Conservation (phyloP, 2,797 vertebrate genomes). For the Falco cherrug region DNA sequence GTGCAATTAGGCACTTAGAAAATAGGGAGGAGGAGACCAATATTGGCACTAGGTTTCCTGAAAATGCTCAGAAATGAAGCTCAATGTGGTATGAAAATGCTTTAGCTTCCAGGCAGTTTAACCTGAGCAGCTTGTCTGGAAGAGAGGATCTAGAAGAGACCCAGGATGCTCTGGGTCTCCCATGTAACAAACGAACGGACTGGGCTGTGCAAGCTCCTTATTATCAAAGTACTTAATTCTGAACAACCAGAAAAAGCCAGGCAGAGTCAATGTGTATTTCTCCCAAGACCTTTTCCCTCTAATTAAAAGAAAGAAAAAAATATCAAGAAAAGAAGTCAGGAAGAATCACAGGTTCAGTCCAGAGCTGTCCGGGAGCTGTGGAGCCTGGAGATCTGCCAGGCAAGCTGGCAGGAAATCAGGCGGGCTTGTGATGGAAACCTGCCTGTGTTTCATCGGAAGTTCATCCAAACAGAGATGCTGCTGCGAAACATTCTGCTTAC, state of each 20-base stretch:
- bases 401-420: conserved; percentile 55
- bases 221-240: background rate
- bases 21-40: background rate
- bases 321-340: background rate
- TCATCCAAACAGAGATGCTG: conserved; percentile 26
- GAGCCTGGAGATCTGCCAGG: conserved; percentile 49
- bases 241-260: background rate
- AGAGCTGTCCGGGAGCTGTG: background rate
- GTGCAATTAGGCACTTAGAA: background rate
- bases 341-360: conserved; percentile 33
- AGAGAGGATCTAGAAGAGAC: background rate
- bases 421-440: conserved; percentile 32
- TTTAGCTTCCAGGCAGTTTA: background rate
- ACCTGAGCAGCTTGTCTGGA: background rate
- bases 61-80: background rate
- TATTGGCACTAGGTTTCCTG: background rate
- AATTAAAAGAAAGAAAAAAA: background rate
- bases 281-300: conserved; percentile 3
- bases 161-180: background rate
- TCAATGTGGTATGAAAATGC: background rate
- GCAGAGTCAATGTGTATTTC: background rate
- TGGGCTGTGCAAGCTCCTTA: background rate
- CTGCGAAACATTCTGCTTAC: conserved; percentile 40
- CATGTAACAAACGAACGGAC: background rate
- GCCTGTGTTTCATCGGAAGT: conserved; percentile 53